Conservation (phyloP, 2,113 vertebrate species). For the Melanerpes formicivorus region DNA sequence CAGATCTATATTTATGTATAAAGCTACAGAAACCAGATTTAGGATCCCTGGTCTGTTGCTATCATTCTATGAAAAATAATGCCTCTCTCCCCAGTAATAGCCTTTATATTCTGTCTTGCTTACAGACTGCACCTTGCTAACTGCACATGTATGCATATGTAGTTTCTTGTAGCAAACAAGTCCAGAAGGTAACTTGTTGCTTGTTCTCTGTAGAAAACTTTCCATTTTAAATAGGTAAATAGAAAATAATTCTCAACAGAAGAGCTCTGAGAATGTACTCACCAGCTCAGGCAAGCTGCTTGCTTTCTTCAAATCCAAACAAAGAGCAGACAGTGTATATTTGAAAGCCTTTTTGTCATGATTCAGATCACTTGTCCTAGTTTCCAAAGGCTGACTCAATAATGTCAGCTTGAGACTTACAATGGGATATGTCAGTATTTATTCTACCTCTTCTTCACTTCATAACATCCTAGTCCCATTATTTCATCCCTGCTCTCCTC, state of each 20-base stretch:
- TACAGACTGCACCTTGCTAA: neutral
- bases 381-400: constrained; percentile 45
- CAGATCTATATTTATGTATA: neutral
- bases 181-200: neutral
- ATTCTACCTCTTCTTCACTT: constrained; percentile 40
- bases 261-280: neutral
- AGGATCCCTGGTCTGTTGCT: neutral
- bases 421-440: constrained; percentile 62
- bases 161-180: neutral
- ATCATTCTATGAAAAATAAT: neutral
- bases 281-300: neutral
- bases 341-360: constrained; percentile 58
- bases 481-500: constrained; percentile 15
- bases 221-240: neutral
- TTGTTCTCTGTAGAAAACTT: constrained; percentile 26
- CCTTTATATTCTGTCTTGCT: neutral
- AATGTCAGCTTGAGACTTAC: constrained; percentile 29
- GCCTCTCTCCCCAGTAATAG: neutral
- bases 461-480: constrained; percentile 32
- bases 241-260: neutral
- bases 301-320: constrained; percentile 49
- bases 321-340: constrained; percentile 43
- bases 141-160: neutral
- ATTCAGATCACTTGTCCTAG: constrained; percentile 61
- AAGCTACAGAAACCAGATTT: neutral